These are phyloP conservation scores for Coecobrya sp. DNA, from an alignment of 2,888 invertebrate species.

Conservation along the genomic window DNA sequence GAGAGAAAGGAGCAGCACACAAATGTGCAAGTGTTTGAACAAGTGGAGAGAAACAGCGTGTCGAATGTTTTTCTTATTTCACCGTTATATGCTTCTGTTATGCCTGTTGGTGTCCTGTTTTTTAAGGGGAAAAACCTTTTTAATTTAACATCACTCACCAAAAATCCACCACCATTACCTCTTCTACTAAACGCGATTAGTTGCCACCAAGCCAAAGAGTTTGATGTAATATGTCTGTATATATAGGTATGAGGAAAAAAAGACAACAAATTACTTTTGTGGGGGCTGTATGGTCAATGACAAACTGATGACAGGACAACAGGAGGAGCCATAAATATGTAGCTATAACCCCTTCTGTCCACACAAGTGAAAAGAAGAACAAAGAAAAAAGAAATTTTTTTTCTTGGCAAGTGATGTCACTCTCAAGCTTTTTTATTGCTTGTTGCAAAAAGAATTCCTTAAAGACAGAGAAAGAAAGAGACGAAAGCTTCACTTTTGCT, in stretches of 20 bases:
- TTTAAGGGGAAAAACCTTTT: not conserved
- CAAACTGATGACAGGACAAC: conserved; percentile 67
- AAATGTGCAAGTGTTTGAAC: conserved; percentile 29
- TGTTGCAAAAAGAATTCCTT: not conserved
- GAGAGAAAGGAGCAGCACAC: too few relatives aligned
- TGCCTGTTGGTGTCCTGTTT: not conserved
- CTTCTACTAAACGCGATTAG: not conserved
- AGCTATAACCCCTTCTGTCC: conserved; percentile 31
- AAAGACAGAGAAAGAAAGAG: too few relatives aligned
- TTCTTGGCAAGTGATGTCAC: conserved; percentile 65
- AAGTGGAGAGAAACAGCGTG: conserved; percentile 16
- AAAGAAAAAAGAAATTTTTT: conserved; percentile 16
- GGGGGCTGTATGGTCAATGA: conserved; percentile 65
- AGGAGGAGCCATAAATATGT: conserved; percentile 38
- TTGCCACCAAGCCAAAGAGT: not conserved
- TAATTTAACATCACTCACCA: conserved; percentile 34
- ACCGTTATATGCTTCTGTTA: too few relatives aligned
- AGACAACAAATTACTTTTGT: conserved; percentile 53
- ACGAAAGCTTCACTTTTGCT: conserved; percentile 4
- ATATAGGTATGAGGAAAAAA: conserved; percentile 8
- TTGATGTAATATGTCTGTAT: too few relatives aligned
- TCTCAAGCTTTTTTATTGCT: conserved; percentile 12
- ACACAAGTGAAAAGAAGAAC: conserved; percentile 24
- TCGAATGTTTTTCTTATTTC: not conserved
- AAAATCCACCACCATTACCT: not conserved